Evolutionary conservation across 2,888 invertebrate genomes (phyloP).

Genomic region (Frankliniella intonsa): DNA sequence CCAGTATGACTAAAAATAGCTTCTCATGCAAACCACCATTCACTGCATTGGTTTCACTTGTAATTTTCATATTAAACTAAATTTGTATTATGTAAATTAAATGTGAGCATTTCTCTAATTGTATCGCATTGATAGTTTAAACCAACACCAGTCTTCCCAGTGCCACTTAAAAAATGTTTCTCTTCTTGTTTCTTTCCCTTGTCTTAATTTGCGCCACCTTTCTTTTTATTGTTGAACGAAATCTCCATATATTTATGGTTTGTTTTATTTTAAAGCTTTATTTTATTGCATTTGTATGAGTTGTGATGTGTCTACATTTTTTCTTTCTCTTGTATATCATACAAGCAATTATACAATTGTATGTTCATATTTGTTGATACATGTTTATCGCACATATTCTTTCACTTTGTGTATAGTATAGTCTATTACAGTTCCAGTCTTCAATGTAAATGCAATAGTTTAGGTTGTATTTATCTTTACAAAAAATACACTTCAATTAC

Average conservation of each 20-base stretch:
- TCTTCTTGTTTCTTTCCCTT: neutral
- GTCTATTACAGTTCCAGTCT: neutral
- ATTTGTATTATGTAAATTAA: neutral
- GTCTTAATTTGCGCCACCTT: neutral
- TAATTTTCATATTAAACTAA: neutral
- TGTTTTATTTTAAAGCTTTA: constrained; percentile 21
- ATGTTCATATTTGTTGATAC: neutral
- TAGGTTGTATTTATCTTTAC: neutral
- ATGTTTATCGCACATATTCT: neutral
- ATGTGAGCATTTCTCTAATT: neutral
- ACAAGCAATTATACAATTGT: neutral
- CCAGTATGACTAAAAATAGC: neutral
- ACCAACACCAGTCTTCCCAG: constrained; percentile 6
- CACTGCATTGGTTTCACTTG: neutral
- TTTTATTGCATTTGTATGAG: constrained; percentile 15
- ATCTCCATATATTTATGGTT: constrained; percentile 5
- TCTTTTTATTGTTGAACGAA: constrained; percentile 2
- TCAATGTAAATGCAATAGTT: neutral
- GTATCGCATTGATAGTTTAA: neutral
- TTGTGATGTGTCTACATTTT: neutral
- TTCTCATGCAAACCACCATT: neutral
- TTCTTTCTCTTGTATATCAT: neutral
- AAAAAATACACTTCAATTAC: neutral
- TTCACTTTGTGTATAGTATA: neutral
- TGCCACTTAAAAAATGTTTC: neutral